A percentile compares a stretch with the other conserved stretches of the same genome.
These are phyloP conservation scores for Deilephila elpenor DNA, from an alignment of 2,888 invertebrate genomes.

Conservation along the genomic window DNA sequence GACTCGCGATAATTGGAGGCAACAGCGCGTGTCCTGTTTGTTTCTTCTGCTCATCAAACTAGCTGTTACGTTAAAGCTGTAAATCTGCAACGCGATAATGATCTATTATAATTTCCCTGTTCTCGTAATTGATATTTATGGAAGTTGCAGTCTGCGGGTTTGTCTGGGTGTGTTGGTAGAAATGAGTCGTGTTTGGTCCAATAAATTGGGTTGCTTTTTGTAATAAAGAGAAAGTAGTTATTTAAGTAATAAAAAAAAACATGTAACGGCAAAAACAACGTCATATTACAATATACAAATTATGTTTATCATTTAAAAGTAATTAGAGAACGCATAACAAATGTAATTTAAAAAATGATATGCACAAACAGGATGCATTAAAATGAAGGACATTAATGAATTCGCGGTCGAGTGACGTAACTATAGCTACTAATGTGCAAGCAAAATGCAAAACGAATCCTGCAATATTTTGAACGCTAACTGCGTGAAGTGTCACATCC, in stretches of 20 bases:
- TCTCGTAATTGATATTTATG: conserved; percentile 24
- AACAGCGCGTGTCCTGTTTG: conserved; percentile 62
- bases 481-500: conserved; percentile 56
- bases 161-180: neutral
- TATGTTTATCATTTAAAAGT: too few species aligned
- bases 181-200: neutral
- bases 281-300: too few species aligned
- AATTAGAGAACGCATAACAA: neutral
- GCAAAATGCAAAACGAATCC: conserved; percentile 22
- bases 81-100: conserved; percentile 51
- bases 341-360: neutral
- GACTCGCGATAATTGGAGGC: conserved; percentile 56
- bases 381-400: conserved; percentile 8
- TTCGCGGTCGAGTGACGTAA: conserved; percentile 8
- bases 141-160: neutral
- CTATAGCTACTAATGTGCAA: conserved; percentile 15
- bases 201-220: neutral
- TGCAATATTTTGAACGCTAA: conserved; percentile 22
- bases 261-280: too few species aligned
- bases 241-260: too few species aligned
- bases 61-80: conserved; percentile 56
- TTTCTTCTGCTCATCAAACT: conserved; percentile 55
- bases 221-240: too few species aligned
- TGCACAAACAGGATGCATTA: conserved; percentile 6
- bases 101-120: conserved; percentile 43